Conservation (phyloP, 1,140 invertebrate species). For the Adoxophyes honmai region DNA sequence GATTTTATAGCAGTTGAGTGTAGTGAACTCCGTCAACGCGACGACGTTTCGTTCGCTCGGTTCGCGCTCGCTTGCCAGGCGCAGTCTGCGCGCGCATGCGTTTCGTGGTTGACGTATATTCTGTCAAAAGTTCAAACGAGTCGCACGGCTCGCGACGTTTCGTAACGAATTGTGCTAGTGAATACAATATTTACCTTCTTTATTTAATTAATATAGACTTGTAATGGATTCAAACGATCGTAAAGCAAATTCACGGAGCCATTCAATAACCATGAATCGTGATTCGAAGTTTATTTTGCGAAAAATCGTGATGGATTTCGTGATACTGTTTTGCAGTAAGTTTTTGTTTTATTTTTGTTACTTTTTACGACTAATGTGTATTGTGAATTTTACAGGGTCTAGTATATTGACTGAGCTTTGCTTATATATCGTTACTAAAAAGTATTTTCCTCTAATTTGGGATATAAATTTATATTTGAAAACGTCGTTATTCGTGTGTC, state of each 20-base stretch:
- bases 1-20: neutral
- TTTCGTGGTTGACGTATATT: constrained; percentile 47
- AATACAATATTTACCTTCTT: constrained; percentile 30
- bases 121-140: constrained; percentile 29
- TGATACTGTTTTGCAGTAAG: constrained; percentile 64
- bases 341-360: constrained; percentile 25
- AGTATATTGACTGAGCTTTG: too few relatives aligned
- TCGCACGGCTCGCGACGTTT: constrained; percentile 37
- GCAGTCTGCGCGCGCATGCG: constrained; percentile 68
- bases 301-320: constrained; percentile 64
- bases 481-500: too few relatives aligned
- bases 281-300: constrained; percentile 60
- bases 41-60: constrained; percentile 17
- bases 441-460: too few relatives aligned
- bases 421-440: too few relatives aligned
- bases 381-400: too few relatives aligned
- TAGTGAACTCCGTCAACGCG: constrained; percentile 24
- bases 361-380: too few relatives aligned
- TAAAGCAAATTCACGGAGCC: constrained; percentile 48
- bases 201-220: constrained; percentile 25
- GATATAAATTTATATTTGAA: too few relatives aligned
- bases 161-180: constrained; percentile 36
- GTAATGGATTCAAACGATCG: constrained; percentile 62
- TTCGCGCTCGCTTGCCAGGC: neutral
- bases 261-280: constrained; percentile 57